These are phyloP conservation scores for Orchestia grillus DNA, from an alignment of 1,140 invertebrate genomes.

Conservation along the genomic window DNA sequence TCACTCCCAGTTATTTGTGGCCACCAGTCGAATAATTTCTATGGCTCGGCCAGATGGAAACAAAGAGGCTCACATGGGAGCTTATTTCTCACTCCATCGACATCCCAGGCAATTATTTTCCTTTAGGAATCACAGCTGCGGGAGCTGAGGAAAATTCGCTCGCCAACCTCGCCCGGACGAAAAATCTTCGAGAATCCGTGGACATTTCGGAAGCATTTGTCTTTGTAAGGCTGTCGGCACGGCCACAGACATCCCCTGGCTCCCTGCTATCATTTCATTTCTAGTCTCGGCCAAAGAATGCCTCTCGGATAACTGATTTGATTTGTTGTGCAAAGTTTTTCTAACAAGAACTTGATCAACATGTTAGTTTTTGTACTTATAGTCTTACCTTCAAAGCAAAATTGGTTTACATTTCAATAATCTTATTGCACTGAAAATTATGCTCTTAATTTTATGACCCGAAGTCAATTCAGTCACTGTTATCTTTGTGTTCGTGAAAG, in stretches of 20 bases:
- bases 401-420: too few species aligned
- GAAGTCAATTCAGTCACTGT: too few species aligned
- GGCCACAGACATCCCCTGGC: neutral
- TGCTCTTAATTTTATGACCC: too few species aligned
- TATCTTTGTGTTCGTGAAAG: too few species aligned
- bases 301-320: neutral
- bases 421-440: too few species aligned
- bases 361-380: too few species aligned
- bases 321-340: neutral
- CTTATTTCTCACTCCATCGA: conserved; percentile 53
- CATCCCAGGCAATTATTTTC: conserved; percentile 50
- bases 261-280: neutral
- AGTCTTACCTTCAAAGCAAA: too few species aligned
- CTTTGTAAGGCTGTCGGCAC: conserved; percentile 36
- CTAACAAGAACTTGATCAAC: neutral
- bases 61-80: conserved; percentile 17
- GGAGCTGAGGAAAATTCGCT: neutral
- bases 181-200: neutral
- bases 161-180: neutral
- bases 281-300: neutral
- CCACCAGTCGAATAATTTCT: neutral
- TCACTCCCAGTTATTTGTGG: neutral
- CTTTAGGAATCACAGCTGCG: conserved; percentile 24
- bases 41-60: neutral
- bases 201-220: conserved; percentile 50